These are phyloP conservation scores for Saguinus midas DNA, from an alignment of 2,113 vertebrate species.

Conservation along the genomic window DNA sequence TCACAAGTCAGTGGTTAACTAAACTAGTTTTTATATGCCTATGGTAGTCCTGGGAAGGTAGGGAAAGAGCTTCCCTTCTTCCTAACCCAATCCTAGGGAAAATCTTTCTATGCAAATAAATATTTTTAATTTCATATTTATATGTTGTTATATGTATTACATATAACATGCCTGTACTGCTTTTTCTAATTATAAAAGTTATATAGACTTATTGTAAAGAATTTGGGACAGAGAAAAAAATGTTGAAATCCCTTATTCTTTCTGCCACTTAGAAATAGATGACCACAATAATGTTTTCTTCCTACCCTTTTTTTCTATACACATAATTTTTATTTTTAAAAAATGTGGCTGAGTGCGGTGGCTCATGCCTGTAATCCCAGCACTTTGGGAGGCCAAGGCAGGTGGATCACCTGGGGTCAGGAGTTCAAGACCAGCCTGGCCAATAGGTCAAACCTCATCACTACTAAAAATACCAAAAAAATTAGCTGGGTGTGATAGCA, in stretches of 20 bases:
- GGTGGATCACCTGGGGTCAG: too few species aligned
- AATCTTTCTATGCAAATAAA: slow-evolving; percentile 15
- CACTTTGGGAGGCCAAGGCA: too few species aligned
- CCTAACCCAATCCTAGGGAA: background rate
- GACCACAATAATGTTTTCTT: slow-evolving; percentile 4
- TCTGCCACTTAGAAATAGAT: background rate
- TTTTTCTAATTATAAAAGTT: slow-evolving; percentile 10
- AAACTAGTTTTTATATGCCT: background rate
- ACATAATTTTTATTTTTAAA: background rate
- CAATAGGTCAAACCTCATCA: too few species aligned
- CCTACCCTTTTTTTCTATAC: background rate
- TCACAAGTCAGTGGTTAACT: background rate
- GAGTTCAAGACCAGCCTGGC: too few species aligned
- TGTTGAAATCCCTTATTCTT: background rate
- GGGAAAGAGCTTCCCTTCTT: background rate
- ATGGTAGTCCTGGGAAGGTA: background rate
- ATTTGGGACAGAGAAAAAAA: background rate
- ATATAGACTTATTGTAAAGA: background rate
- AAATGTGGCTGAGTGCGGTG: background rate
- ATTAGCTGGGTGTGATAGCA: too few species aligned
- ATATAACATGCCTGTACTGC: background rate
- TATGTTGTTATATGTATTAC: background rate
- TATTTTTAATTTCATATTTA: background rate
- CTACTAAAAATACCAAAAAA: too few species aligned
- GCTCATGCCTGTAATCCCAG: too few species aligned